These are phyloP conservation scores for Magallana nippona DNA, from an alignment of 2,888 invertebrate species.

Conservation along the genomic window DNA sequence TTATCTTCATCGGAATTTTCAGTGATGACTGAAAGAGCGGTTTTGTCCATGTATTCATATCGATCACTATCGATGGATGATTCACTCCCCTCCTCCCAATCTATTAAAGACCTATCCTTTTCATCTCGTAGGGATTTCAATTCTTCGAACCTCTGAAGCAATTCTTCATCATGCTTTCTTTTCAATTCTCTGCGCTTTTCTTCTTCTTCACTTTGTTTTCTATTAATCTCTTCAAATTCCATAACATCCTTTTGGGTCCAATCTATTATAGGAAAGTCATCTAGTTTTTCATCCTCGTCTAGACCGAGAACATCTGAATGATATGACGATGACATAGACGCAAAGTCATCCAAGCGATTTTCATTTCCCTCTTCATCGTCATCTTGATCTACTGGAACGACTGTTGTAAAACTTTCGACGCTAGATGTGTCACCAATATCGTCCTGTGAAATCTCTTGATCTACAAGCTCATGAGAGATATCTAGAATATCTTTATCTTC, in stretches of 20 bases:
- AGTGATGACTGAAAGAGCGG: constrained; percentile 74
- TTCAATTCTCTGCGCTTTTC: constrained; percentile 38
- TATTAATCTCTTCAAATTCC: constrained; percentile 40
- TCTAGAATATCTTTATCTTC: constrained; percentile 8
- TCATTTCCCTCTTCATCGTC: constrained; percentile 85
- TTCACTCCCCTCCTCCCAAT: constrained; percentile 69
- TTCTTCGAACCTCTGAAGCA: constrained; percentile 38
- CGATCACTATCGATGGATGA: constrained; percentile 75
- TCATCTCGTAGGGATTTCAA: constrained; percentile 35
- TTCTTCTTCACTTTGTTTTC: constrained; percentile 43
- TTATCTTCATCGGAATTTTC: constrained; percentile 76
- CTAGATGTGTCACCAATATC: constrained; percentile 75
- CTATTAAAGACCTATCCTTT: constrained; percentile 57
- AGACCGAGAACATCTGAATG: constrained; percentile 79
- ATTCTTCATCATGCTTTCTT: constrained; percentile 46
- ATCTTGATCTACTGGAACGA: constrained; percentile 75
- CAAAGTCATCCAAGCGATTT: constrained; percentile 83
- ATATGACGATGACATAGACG: constrained; percentile 81
- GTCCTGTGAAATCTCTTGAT: constrained; percentile 33
- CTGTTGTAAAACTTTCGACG: constrained; percentile 79
- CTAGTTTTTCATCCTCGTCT: constrained; percentile 52
- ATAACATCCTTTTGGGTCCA: constrained; percentile 63
- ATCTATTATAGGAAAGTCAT: constrained; percentile 57
- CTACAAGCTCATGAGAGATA: background rate
- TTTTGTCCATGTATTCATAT: constrained; percentile 75